These are phyloP conservation scores for Anoplophora glabripennis DNA, from an alignment of 1,140 invertebrate genomes.

Conservation along the genomic window DNA sequence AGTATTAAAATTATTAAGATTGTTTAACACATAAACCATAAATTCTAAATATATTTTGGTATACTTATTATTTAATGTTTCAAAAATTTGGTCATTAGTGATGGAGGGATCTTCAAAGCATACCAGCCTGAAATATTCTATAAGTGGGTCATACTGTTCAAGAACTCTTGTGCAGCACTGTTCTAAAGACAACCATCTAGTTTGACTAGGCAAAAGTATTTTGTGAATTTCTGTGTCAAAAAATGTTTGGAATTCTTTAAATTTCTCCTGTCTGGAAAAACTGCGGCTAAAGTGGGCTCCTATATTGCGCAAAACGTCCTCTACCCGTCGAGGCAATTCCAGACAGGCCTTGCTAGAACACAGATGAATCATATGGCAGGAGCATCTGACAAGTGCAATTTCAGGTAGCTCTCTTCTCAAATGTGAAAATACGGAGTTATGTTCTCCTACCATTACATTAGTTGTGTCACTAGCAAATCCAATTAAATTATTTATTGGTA, in stretches of 20 bases:
- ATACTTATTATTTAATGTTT: constrained; percentile 26
- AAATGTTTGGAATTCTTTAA: constrained; percentile 16
- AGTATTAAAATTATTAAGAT: constrained; percentile 41
- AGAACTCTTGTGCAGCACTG: constrained; percentile 5
- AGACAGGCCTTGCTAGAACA: constrained; percentile 16
- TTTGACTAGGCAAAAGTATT: constrained; percentile 13
- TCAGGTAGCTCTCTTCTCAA: constrained; percentile 11
- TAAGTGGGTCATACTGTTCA: constrained; percentile 14
- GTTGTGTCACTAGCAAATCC: constrained; percentile 22
- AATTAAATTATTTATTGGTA: constrained; percentile 38
- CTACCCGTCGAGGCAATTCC: constrained; percentile 13
- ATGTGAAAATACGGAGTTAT: constrained; percentile 32
- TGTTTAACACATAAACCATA: constrained; percentile 20
- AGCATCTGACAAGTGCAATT: constrained; percentile 18
- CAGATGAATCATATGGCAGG: constrained; percentile 22
- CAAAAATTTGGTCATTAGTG: constrained; percentile 3
- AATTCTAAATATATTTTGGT: constrained; percentile 14
- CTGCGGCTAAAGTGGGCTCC: constrained; percentile 29
- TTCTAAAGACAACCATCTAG: constrained; percentile 16
- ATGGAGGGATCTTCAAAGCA: constrained; percentile 6
- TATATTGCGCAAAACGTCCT: constrained; percentile 31
- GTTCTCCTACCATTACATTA: constrained; percentile 15
- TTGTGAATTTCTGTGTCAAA: constrained; percentile 10
- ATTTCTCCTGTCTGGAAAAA: constrained; percentile 11
- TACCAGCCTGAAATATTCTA: constrained; percentile 5